Evolutionary conservation across 2,113 vertebrate species (phyloP).

Genomic region (Pelusios castaneus): DNA sequence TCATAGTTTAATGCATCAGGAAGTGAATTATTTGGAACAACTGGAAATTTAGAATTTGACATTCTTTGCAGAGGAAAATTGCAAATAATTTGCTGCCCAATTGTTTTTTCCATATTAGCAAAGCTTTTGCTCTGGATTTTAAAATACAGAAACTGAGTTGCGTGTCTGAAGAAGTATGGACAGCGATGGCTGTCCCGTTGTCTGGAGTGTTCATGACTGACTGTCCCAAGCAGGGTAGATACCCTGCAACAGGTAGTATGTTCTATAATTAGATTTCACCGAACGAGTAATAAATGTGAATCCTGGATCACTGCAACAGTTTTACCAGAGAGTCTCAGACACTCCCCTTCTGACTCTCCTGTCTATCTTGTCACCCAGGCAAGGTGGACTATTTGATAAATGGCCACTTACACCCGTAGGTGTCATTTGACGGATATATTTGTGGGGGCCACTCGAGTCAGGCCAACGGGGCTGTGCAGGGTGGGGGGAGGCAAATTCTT

Average conservation of each 20-base stretch:
- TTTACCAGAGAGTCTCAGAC: not conserved
- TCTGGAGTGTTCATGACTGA: not conserved
- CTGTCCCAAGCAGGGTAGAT: not conserved
- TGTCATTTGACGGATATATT: not conserved
- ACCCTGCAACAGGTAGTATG: not conserved
- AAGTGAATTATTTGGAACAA: not conserved
- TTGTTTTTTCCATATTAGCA: not conserved
- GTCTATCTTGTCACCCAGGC: not conserved
- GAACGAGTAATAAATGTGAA: not conserved
- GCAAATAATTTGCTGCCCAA: not conserved
- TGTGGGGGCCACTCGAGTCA: not conserved
- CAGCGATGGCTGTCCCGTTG: not conserved
- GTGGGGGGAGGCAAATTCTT: not conserved
- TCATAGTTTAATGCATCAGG: not conserved
- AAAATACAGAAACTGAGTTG: not conserved
- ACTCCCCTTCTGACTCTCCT: not conserved
- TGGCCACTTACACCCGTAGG: not conserved
- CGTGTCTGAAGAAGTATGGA: not conserved
- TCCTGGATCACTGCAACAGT: not conserved
- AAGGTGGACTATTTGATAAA: not conserved
- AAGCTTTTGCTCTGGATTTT: not conserved
- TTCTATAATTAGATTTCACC: not conserved
- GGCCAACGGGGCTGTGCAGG: too few species aligned
- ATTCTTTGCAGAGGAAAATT: not conserved
- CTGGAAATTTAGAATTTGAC: not conserved